A percentile compares a stretch with the other conserved stretches of the same genome.
These are phyloP conservation scores for Panzeria rudis DNA, from an alignment of 2,888 invertebrate genomes.

Conservation along the genomic window DNA sequence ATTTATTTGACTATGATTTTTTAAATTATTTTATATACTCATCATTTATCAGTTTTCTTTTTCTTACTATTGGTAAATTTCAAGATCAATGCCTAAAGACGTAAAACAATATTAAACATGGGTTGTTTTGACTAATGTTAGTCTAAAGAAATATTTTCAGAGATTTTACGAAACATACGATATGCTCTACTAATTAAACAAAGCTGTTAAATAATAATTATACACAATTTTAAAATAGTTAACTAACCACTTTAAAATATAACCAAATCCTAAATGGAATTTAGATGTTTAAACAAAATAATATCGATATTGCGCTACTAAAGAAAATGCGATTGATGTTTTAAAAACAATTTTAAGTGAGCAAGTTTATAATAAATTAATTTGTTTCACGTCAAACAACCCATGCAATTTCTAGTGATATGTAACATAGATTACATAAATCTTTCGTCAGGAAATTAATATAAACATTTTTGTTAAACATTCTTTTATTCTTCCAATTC, in stretches of 20 bases:
- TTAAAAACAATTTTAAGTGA: background rate
- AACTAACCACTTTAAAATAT: background rate
- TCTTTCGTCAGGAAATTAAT: slow-evolving; percentile 55
- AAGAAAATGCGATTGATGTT: background rate
- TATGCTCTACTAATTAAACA: background rate
- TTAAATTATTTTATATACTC: slow-evolving; percentile 34
- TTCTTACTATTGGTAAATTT: slow-evolving; percentile 42
- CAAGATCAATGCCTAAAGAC: slow-evolving; percentile 54
- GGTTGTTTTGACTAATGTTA: slow-evolving; percentile 60
- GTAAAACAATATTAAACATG: slow-evolving; percentile 41
- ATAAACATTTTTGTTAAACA: slow-evolving; percentile 47
- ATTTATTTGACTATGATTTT: slow-evolving; percentile 33
- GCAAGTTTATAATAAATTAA: background rate
- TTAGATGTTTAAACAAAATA: background rate
- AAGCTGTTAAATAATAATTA: background rate
- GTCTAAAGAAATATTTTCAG: background rate
- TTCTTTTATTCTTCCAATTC: slow-evolving; percentile 45
- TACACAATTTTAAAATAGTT: background rate
- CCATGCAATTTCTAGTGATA: slow-evolving; percentile 49
- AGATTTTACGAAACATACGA: background rate
- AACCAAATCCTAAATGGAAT: background rate
- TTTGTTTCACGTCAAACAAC: slow-evolving; percentile 55
- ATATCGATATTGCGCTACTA: background rate
- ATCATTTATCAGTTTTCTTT: slow-evolving; percentile 6
- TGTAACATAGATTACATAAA: slow-evolving; percentile 39